These are phyloP conservation scores for Anhinga anhinga DNA, from an alignment of 2,113 vertebrate species.

Conservation along the genomic window DNA sequence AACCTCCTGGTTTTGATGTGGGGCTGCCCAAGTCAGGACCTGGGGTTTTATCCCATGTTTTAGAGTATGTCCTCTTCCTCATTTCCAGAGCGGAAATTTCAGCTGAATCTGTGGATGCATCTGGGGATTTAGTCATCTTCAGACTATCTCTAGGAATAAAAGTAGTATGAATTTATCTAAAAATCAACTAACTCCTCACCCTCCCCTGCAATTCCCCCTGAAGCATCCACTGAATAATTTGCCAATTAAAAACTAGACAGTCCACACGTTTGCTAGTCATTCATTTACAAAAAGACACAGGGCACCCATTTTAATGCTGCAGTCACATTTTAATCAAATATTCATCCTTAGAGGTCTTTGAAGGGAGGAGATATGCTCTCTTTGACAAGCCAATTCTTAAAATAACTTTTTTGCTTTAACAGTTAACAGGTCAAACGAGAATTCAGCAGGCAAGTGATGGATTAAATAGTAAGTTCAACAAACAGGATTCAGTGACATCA, in stretches of 20 bases:
- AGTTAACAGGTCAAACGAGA: not conserved
- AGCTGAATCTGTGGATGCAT: not conserved
- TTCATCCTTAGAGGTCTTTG: not conserved
- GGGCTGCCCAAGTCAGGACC: not conserved
- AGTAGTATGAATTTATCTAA: not conserved
- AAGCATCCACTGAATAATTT: not conserved
- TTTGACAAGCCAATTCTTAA: constrained; percentile 30
- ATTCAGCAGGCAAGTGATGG: constrained; percentile 3
- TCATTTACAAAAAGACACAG: constrained; percentile 29
- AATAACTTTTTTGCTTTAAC: constrained; percentile 12
- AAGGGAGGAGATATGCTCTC: not conserved
- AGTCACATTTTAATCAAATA: constrained; percentile 46
- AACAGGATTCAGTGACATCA: not conserved
- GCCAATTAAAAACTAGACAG: not conserved
- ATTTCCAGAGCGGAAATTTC: not conserved
- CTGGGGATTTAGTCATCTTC: not conserved
- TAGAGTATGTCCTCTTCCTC: not conserved
- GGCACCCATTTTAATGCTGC: constrained; percentile 34
- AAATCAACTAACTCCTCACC: not conserved
- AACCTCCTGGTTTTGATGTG: not conserved
- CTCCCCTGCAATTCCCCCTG: not conserved
- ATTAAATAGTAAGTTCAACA: constrained; percentile 7
- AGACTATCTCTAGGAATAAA: not conserved
- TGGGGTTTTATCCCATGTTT: not conserved
- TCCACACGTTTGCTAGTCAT: not conserved